phyloP scores from a whole-genome alignment of 2,113 vertebrate genomes.

The Theristicus caerulescens region DNA sequence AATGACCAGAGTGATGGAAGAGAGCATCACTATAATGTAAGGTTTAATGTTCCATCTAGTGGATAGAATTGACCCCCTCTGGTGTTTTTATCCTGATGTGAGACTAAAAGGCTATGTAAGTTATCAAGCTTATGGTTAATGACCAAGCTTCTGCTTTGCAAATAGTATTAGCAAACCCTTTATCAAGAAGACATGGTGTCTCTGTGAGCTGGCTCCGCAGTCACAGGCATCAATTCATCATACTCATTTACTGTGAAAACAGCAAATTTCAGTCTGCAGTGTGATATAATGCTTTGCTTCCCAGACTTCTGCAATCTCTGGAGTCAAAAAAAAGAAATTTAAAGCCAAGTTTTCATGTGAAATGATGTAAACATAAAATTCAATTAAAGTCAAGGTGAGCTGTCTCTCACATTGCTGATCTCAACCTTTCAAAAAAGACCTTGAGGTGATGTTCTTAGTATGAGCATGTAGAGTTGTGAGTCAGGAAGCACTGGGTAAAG shows the following conservation, averaged over 20 bases:
- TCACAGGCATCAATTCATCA: constrained; percentile 25
- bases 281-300: background rate
- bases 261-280: background rate
- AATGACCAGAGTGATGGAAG: background rate
- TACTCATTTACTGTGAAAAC: constrained; percentile 26
- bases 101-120: background rate
- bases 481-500: background rate
- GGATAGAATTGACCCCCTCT: background rate
- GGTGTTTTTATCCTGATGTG: background rate
- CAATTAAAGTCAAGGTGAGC: background rate
- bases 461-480: background rate
- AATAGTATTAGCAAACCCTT: constrained; percentile 14
- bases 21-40: background rate
- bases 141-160: background rate
- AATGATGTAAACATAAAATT: constrained; percentile 4
- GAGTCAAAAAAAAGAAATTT: background rate
- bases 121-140: background rate
- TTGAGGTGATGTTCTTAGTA: background rate
- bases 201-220: constrained; percentile 11
- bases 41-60: background rate
- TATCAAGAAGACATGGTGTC: background rate
- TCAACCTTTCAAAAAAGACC: background rate
- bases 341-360: background rate
- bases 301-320: background rate
- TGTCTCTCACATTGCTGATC: background rate